These are phyloP conservation scores for Pimephales promelas DNA, from an alignment of 2,113 vertebrate species.

Conservation along the genomic window DNA sequence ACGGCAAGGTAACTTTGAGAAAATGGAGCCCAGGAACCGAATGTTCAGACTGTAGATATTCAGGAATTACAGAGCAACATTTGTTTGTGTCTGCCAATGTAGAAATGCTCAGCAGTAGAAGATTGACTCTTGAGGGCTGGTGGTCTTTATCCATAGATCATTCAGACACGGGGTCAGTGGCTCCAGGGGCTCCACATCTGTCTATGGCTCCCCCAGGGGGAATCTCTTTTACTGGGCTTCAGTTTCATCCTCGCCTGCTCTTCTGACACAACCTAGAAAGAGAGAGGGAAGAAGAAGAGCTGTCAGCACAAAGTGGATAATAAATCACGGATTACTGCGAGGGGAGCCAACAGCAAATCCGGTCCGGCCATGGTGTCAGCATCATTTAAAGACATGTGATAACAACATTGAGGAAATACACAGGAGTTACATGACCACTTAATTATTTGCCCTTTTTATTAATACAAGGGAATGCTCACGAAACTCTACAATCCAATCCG, in stretches of 20 bases:
- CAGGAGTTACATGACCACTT: background rate
- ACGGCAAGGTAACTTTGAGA: background rate
- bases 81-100: slow-evolving; percentile 49
- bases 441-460: slow-evolving; percentile 4
- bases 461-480: slow-evolving; percentile 9
- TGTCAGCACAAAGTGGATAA: slow-evolving; percentile 76
- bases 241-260: slow-evolving; percentile 66
- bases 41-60: background rate
- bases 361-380: slow-evolving; percentile 69
- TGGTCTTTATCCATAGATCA: slow-evolving; percentile 74
- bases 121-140: slow-evolving; percentile 68
- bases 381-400: slow-evolving; percentile 52
- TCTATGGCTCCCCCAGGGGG: slow-evolving; percentile 64
- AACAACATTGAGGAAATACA: background rate
- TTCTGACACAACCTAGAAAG: slow-evolving; percentile 66
- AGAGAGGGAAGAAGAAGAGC: slow-evolving; percentile 66
- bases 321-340: slow-evolving; percentile 69
- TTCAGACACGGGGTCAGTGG: slow-evolving; percentile 66
- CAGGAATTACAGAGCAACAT: slow-evolving; percentile 41
- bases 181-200: slow-evolving; percentile 66
- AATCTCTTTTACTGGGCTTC: slow-evolving; percentile 60
- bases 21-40: background rate
- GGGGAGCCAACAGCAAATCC: slow-evolving; percentile 59
- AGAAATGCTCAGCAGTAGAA: slow-evolving; percentile 33
- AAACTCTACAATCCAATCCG: slow-evolving; percentile 35